These are phyloP conservation scores for Diarsia dahlii DNA, from an alignment of 2,888 invertebrate species.

Conservation along the genomic window DNA sequence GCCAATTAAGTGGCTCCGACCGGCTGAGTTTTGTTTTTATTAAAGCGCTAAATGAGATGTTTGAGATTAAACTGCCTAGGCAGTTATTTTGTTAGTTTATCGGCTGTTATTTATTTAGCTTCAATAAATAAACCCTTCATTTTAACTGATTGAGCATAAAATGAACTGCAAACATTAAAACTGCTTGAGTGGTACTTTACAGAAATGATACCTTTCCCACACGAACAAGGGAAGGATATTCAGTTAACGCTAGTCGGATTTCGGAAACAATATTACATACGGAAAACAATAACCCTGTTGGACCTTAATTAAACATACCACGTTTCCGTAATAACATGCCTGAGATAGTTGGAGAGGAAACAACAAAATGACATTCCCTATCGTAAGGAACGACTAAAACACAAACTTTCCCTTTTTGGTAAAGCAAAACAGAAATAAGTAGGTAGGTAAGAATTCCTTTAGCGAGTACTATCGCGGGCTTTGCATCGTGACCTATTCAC, in stretches of 20 bases:
- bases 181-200: not conserved
- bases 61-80: slow-evolving; percentile 59
- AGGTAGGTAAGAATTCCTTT: slow-evolving; percentile 56
- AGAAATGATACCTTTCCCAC: slow-evolving; percentile 14
- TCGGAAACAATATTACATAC: slow-evolving; percentile 39
- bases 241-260: slow-evolving; percentile 19
- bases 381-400: slow-evolving; percentile 22
- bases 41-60: slow-evolving; percentile 70
- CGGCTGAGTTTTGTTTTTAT: slow-evolving; percentile 69
- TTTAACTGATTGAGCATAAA: not conserved
- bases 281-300: slow-evolving; percentile 37
- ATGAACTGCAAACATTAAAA: slow-evolving; percentile 23
- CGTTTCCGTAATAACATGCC: slow-evolving; percentile 37
- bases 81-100: slow-evolving; percentile 38
- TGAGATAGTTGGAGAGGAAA: slow-evolving; percentile 47
- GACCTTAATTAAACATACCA: slow-evolving; percentile 57
- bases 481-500: slow-evolving; percentile 67
- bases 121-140: not conserved
- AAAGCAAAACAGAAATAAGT: slow-evolving; percentile 63
- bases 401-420: slow-evolving; percentile 67
- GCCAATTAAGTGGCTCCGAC: slow-evolving; percentile 79
- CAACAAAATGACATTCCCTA: slow-evolving; percentile 58
- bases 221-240: slow-evolving; percentile 20
- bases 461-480: slow-evolving; percentile 49
- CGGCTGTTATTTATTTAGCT: slow-evolving; percentile 20